Percentiles rank a stretch among this genome's conserved stretches.
phyloP scores from a whole-genome alignment of 2,113 vertebrate genomes.

The Lasiurus cinereus region DNA sequence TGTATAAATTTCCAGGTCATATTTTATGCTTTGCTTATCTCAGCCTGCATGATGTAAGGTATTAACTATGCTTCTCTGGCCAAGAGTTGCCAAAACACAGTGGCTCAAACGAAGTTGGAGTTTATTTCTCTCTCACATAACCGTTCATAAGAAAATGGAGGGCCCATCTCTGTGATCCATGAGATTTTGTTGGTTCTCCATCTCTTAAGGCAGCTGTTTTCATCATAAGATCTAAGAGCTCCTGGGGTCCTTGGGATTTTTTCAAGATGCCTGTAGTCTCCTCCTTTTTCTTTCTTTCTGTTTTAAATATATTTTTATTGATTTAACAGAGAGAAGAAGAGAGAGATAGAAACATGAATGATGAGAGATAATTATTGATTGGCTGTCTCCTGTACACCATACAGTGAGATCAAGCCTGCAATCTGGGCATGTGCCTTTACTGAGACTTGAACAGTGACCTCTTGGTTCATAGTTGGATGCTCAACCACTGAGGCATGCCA shows the following conservation, averaged over 20 bases:
- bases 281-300: background rate
- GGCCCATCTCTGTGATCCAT: background rate
- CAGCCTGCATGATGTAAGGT: background rate
- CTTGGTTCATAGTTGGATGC: too few relatives aligned
- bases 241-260: background rate
- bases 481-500: too few relatives aligned
- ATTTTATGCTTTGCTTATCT: background rate
- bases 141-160: background rate
- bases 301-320: too few relatives aligned
- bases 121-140: background rate
- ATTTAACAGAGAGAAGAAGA: too few relatives aligned
- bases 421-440: too few relatives aligned
- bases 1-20: background rate
- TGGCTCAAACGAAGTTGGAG: background rate
- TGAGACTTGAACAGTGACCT: too few relatives aligned
- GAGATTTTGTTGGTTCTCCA: background rate
- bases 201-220: background rate
- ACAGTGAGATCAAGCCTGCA: too few relatives aligned
- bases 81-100: background rate
- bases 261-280: background rate
- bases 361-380: too few relatives aligned
- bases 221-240: background rate
- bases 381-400: too few relatives aligned
- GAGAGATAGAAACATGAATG: too few relatives aligned
- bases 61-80: background rate